Evolutionary conservation across 1,140 invertebrate genomes (phyloP).

Genomic region (Atta texana): DNA sequence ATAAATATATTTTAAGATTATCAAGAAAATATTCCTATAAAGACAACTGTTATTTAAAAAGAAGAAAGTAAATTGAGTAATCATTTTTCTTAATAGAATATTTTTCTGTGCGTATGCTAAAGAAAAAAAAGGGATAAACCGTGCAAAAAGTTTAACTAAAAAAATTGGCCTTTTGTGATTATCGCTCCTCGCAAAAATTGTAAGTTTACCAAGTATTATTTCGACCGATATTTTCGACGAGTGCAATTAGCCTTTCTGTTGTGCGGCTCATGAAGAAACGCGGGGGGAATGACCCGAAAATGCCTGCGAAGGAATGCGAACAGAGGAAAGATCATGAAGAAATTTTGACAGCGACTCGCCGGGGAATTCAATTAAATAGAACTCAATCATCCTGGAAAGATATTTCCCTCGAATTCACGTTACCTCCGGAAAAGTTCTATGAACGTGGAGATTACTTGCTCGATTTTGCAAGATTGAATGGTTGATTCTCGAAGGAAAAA

Average conservation of each 20-base stretch:
- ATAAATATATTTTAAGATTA: no score
- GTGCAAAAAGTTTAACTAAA: no score
- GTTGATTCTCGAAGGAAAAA: neutral
- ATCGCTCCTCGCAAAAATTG: neutral
- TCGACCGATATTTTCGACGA: neutral
- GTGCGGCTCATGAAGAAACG: neutral
- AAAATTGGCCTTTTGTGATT: neutral
- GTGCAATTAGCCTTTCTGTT: neutral
- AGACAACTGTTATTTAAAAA: no score
- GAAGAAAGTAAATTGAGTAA: no score
- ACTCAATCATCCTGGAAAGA: neutral
- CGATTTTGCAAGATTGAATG: neutral
- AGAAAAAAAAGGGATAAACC: no score
- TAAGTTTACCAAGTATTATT: neutral
- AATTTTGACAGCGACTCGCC: conserved; percentile 4
- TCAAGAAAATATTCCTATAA: no score
- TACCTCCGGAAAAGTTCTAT: neutral
- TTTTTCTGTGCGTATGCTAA: no score
- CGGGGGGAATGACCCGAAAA: neutral
- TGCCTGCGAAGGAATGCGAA: neutral
- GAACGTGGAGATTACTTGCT: conserved; percentile 1
- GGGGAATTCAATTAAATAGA: conserved; percentile 5
- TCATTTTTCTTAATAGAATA: no score
- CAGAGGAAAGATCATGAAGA: neutral
- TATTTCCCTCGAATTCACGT: neutral